Base-by-base conservation (phyloP, 2,797 vertebrate genomes). In the Neosilurus hyrtlii region DNA sequence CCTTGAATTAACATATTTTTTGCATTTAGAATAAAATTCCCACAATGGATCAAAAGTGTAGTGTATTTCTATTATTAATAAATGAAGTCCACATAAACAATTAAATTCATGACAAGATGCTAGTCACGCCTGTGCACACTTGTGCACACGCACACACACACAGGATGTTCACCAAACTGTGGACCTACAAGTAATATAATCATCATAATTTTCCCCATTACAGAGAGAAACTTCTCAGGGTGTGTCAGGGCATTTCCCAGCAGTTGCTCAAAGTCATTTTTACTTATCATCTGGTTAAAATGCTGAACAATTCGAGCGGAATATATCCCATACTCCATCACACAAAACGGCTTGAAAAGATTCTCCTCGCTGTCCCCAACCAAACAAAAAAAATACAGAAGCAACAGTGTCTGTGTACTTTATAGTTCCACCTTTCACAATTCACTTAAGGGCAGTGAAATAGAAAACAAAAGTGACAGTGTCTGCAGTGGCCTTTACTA, bases 381-480 rank as follows among this genome's bases (percentile, higher is more conserved):
- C 20, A 72, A 61, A 56, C 74, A 67, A 14, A 37, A 14, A 37
- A 73, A 74, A 68, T 26, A 74, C 59, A 74, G 35, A 66, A 65
- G 78, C 59, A 57, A 37, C 35, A 35, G 35, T 61, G 71, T 62
- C 30, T 18, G 62, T 65, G 35, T 56, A 66, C 18, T 75, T 76
- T 16, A 52, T 37, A 84, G 83, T 77, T 78, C 35, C 65, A 86
- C 79, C 82, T 71, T 83, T 81, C 49, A 73, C 20, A 66, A 16
- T 20, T 62, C 15, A 77, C 37, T 81, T 71, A 61, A 73, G 52
- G 73, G 37, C 56, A 49, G 22, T 14, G 43, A 24, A 14, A 63
- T 24, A 22, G 56, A 22, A 30, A 56, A 80, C 63, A 70, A 59
- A 73, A 75, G 65, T 16, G 22, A 16, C 77, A 76, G 66, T 82